These are phyloP conservation scores for Dipodomys merriami DNA, from an alignment of 2,113 vertebrate genomes.

Conservation along the genomic window DNA sequence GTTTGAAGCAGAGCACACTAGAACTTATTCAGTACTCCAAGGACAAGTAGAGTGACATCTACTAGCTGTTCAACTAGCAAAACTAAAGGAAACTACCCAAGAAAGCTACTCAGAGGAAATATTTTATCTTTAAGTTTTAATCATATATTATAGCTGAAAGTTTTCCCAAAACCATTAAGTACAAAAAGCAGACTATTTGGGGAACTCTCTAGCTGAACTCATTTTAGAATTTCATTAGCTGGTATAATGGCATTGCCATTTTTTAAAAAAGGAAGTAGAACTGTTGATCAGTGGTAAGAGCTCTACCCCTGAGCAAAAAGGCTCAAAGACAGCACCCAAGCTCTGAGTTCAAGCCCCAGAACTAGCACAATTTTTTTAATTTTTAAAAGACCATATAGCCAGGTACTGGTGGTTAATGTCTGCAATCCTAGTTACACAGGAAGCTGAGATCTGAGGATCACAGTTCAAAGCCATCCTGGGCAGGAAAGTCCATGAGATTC, in stretches of 20 bases:
- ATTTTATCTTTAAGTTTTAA: slow-evolving; percentile 4
- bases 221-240: neutral
- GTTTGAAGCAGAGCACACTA: neutral
- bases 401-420: too few species aligned
- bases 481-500: too few species aligned
- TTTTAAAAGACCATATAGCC: too few species aligned
- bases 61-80: neutral
- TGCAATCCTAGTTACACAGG: too few species aligned
- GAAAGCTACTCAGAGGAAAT: neutral
- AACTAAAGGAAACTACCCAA: neutral
- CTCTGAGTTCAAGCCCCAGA: neutral
- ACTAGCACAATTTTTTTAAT: neutral
- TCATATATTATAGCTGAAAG: neutral
- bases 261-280: neutral
- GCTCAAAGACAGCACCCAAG: too few species aligned
- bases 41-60: neutral
- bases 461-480: too few species aligned
- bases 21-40: neutral
- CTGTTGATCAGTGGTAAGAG: too few species aligned
- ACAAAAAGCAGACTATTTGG: neutral
- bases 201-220: neutral
- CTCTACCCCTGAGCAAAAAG: too few species aligned
- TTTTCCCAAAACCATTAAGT: slow-evolving; percentile 20
- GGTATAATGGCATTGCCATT: neutral
- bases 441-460: too few species aligned